Percentiles rank a stretch among this genome's conserved stretches.
Evolutionary conservation across 2,113 vertebrate species (phyloP).

Genomic region (Equus przewalskii): DNA sequence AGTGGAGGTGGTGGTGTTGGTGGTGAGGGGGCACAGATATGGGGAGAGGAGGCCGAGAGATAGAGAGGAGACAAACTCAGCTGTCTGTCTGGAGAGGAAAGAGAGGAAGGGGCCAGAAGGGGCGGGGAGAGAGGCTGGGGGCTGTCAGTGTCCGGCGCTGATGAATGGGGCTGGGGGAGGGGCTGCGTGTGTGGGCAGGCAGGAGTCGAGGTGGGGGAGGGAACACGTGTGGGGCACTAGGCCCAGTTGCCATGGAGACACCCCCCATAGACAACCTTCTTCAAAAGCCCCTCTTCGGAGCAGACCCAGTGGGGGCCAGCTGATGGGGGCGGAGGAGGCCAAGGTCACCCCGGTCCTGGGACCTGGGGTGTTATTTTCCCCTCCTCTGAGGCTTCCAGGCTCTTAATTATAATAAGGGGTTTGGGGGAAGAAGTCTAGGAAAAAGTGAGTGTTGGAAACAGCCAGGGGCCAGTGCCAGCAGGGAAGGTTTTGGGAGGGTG

Average conservation of each 20-base stretch:
- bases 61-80: not conserved
- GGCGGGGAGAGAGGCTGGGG: not conserved
- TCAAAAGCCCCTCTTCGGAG: not conserved
- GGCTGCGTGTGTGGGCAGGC: slow-evolving; percentile 56
- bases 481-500: not conserved
- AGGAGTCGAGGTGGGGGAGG: slow-evolving; percentile 21
- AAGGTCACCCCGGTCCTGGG: slow-evolving; percentile 73
- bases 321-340: slow-evolving; percentile 38
- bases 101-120: not conserved
- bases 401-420: not conserved
- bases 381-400: not conserved
- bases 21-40: not conserved
- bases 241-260: slow-evolving; percentile 77
- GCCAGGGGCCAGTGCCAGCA: not conserved
- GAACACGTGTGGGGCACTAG: slow-evolving; percentile 57
- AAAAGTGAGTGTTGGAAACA: not conserved
- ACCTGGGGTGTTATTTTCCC: not conserved
- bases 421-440: slow-evolving; percentile 23
- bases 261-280: slow-evolving; percentile 66
- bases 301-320: not conserved
- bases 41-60: not conserved
- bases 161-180: not conserved
- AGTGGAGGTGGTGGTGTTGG: not conserved
- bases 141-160: not conserved
- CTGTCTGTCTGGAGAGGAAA: not conserved